Percentiles rank a stretch among this genome's conserved stretches.
Evolutionary conservation across 2,888 invertebrate species (phyloP).

Genomic region (Drosophila macrospina): DNA sequence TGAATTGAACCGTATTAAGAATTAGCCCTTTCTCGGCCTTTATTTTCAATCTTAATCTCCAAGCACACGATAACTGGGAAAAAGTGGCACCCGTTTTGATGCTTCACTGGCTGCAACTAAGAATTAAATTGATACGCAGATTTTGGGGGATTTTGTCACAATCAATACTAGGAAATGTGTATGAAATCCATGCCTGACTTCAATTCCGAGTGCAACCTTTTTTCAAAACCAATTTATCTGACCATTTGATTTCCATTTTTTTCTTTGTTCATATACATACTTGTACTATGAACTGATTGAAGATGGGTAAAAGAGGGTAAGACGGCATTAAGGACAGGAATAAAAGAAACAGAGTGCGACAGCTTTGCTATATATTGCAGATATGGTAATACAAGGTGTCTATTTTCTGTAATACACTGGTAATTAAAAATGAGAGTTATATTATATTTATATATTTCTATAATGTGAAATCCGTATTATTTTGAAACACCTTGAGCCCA

Average conservation of each 20-base stretch:
- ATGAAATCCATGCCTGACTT: constrained; percentile 55
- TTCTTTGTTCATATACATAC: not conserved
- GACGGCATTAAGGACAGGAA: not conserved
- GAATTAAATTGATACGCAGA: constrained; percentile 65
- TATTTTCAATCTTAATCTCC: constrained; percentile 27
- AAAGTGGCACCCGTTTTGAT: constrained; percentile 39
- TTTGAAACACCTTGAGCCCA: too few relatives aligned
- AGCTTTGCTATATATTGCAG: not conserved
- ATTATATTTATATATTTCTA: too few relatives aligned
- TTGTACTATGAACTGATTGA: not conserved
- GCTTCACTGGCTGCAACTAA: constrained; percentile 43
- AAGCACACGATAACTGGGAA: constrained; percentile 28
- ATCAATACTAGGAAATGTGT: constrained; percentile 64
- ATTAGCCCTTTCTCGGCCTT: constrained; percentile 13
- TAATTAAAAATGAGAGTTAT: too few relatives aligned
- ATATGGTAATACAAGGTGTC: not conserved
- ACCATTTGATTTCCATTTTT: constrained; percentile 41
- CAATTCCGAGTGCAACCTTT: constrained; percentile 36
- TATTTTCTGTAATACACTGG: too few relatives aligned
- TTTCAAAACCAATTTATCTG: constrained; percentile 15
- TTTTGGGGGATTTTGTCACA: constrained; percentile 55
- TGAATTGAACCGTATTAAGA: constrained; percentile 13
- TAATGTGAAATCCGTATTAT: too few relatives aligned
- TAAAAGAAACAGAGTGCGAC: not conserved
- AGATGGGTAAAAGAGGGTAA: not conserved